A percentile compares a stretch with the other conserved stretches of the same genome.
phyloP scores from a whole-genome alignment of 2,113 vertebrate species.

The Ceyx melanurus region DNA sequence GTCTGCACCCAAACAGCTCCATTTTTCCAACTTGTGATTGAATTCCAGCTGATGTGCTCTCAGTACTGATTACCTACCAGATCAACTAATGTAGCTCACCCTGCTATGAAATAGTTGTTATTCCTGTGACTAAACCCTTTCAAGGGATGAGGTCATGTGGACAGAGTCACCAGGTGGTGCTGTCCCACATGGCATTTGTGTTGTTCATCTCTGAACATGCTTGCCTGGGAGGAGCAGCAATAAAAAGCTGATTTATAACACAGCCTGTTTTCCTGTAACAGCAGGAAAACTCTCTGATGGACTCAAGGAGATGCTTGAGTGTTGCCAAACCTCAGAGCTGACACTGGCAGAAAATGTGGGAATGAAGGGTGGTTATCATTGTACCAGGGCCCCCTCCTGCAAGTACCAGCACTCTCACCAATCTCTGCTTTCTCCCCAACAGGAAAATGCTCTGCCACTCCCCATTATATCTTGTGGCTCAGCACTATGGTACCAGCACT shows the following conservation, averaged over 20 bases:
- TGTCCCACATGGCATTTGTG: not conserved
- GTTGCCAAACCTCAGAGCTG: not conserved
- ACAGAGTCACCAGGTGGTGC: constrained; percentile 31
- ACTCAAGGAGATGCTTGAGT: not conserved
- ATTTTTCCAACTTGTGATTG: not conserved
- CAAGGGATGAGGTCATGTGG: not conserved
- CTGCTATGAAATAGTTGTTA: not conserved
- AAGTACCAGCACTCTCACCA: not conserved
- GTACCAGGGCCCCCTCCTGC: not conserved
- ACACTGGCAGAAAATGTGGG: not conserved
- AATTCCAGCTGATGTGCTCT: not conserved
- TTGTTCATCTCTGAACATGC: not conserved
- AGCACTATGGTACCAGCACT: not conserved
- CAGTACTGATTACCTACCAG: not conserved
- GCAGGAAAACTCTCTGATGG: not conserved
- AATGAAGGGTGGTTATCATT: not conserved
- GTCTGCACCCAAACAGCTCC: not conserved
- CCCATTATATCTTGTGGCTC: not conserved
- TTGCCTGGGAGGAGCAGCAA: not conserved
- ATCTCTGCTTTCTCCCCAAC: not conserved
- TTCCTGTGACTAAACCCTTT: not conserved
- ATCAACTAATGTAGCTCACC: not conserved
- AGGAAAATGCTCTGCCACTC: not conserved
- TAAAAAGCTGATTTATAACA: fast-evolving
- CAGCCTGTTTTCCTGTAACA: not conserved